Conservation (phyloP, 2,888 invertebrate genomes). For the Parnassius glacialis region DNA sequence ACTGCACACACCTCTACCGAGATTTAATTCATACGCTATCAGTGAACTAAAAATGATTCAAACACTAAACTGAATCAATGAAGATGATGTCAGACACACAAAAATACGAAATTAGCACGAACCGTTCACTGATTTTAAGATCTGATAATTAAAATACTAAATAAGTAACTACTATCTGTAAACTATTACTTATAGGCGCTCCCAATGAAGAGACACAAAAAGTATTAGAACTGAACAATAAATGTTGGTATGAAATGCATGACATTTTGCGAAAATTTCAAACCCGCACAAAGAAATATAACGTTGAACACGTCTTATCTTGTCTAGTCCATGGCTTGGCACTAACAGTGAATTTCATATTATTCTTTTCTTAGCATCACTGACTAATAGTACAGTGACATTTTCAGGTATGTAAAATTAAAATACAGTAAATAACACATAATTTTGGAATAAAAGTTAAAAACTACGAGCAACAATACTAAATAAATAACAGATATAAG, state of each 20-base stretch:
- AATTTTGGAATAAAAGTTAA: neutral
- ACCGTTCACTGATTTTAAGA: slow-evolving; percentile 45
- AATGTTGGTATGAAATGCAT: no score
- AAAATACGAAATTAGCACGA: slow-evolving; percentile 57
- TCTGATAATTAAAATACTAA: slow-evolving; percentile 41
- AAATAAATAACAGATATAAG: slow-evolving; percentile 1
- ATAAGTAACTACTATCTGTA: no score
- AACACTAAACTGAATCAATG: slow-evolving; percentile 52
- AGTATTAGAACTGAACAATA: no score
- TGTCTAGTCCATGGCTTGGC: slow-evolving; percentile 26
- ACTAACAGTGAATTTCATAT: slow-evolving; percentile 25
- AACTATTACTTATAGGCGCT: no score
- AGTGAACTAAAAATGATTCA: slow-evolving; percentile 51
- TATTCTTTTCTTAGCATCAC: slow-evolving; percentile 29
- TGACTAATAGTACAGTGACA: slow-evolving; percentile 28
- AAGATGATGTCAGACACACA: slow-evolving; percentile 59
- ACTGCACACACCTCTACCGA: slow-evolving; percentile 34
- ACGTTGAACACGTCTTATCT: slow-evolving; percentile 27
- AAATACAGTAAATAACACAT: slow-evolving; percentile 6
- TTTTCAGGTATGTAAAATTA: slow-evolving; percentile 18
- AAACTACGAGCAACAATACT: neutral
- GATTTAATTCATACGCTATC: slow-evolving; percentile 48
- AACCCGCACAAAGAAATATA: slow-evolving; percentile 17
- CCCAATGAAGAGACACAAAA: no score
- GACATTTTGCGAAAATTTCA: slow-evolving; percentile 8